Evolutionary conservation across 2,888 invertebrate species (phyloP), one percentile per base, ranked within the genome.

Genomic region (Tineola bisselliella): DNA sequence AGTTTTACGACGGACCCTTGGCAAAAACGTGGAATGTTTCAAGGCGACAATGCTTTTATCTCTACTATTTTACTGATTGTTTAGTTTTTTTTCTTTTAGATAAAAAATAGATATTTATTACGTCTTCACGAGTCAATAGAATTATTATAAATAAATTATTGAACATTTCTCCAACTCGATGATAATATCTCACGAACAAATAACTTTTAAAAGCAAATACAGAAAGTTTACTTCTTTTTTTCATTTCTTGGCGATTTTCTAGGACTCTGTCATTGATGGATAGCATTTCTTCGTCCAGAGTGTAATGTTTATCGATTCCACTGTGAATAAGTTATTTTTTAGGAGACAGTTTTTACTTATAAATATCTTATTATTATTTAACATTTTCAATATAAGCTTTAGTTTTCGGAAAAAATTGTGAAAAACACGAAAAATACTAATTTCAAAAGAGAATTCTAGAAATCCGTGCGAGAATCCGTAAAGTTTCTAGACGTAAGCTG

Each of bases 31-130:
- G 81, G 44, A 79, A 81, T 81, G 77, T 77, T 84, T 72, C 81
- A 76, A 81, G 84, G 82, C 83, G 84, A 84, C 84, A 82, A 84
- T 81, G 84, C 84, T 84, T 84, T 84, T 84, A 84, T 84, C 83
- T 84, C 79, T 76, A 77, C 79, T 79, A 78, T 81, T 80, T 83
- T 84, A 83, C 79, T 79, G 84, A 84, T 84, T 84, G 71, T 69
- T 73, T 70, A 67, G 65, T 61, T 80, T 76, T 80, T 74, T 33
- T 58, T 48, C 18, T 56, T 58, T 33, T n/a, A 33, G 33, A n/a
- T 58, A 58, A 1, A 18, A 54, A 25, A 54, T 54, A 12, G 25
- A 8, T 54, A 54, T 54, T 54, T 54, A 54, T 54, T 17, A n/a
- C 17, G 3, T 17, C 25, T 48, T 17, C n/a, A 48, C 13, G 3